Base-by-base conservation (phyloP, 2,888 invertebrate genomes). In the Drosophila quinaria region DNA sequence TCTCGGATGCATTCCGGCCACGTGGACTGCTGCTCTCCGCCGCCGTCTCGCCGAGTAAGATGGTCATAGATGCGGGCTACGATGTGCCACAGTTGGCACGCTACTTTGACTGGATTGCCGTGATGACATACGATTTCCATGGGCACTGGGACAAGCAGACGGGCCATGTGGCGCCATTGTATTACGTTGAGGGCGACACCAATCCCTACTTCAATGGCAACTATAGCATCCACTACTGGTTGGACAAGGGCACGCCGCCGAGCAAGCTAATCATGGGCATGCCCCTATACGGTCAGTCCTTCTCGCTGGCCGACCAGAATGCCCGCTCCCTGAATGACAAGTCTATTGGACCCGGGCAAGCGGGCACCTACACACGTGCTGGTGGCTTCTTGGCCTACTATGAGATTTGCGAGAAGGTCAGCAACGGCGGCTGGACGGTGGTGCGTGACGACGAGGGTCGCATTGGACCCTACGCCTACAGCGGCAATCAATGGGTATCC, bases 91-190 rank as follows among this genome's bases (percentile, higher is more conserved):
- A 94, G 1, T 90, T 97, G 17, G 94, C 94, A 0, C 93, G 94
- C 39, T 94, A 96, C 81, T 94, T 96, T 47, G 96, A 97, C 91
- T 97, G 96, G 96, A 95, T 97, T 51, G 94, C 96, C 1, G 95
- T 97, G 19, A 97, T 97, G 94, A 95, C 96, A 0, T 97, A 97
- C 90, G 97, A 97, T 91, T 96, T 95, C 93, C 96, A 96, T 86
- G 96, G 96, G 0, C 94, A 96, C 63, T 95, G 96, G 94, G 95
- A 95, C 84, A 95, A 95, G 81, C 94, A 94, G 87, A 96, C 96
- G 0, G 95, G 96, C 0, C 96, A 96, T 88, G 95, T 97, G 15
- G 95, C 96, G 3, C 96, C 96, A 0, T 92, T 97, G 29, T 95
- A 95, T 80, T 94, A 94, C 79, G 94, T 95, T 67, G 94, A 95